A percentile compares a stretch with the other conserved stretches of the same genome.
Conservation (phyloP, 2,797 vertebrate genomes). For the Sphenopsis melanotis region DNA sequence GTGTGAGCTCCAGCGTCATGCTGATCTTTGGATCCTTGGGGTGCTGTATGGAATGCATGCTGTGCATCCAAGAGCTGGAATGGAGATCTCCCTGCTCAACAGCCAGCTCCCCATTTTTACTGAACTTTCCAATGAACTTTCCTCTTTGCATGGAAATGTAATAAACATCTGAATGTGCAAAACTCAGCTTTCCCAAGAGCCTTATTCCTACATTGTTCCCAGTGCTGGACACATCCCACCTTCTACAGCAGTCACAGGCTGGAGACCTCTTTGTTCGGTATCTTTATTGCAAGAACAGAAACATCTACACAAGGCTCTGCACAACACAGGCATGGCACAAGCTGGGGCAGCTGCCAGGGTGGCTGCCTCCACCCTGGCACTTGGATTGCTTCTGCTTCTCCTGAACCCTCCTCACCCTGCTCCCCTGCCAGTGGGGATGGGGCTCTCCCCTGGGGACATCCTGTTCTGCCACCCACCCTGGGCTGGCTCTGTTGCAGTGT, state of each 20-base stretch:
- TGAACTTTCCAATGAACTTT: background rate
- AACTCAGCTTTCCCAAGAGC: background rate
- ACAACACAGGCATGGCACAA: background rate
- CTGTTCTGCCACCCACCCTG: fast-evolving
- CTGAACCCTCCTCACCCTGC: background rate
- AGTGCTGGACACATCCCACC: fast-evolving
- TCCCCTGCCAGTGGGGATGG: background rate
- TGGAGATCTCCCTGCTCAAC: background rate
- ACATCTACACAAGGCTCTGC: conserved; percentile 35
- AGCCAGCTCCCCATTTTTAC: background rate
- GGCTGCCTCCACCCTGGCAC: background rate
- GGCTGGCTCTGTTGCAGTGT: background rate
- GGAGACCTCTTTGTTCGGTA: background rate
- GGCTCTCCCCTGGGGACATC: background rate
- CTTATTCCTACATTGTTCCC: background rate
- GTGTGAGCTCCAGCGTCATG: background rate
- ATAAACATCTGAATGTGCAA: background rate
- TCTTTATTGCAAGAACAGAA: conserved; percentile 59
- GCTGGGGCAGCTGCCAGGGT: background rate
- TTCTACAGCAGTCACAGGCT: background rate
- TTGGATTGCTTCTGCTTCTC: background rate
- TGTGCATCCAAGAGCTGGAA: background rate
- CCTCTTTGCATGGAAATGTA: background rate
- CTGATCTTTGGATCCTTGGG: background rate
- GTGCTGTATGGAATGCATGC: background rate